phyloP scores from a whole-genome alignment of 2,888 invertebrate genomes.

The Scaptomyza polygonia region DNA sequence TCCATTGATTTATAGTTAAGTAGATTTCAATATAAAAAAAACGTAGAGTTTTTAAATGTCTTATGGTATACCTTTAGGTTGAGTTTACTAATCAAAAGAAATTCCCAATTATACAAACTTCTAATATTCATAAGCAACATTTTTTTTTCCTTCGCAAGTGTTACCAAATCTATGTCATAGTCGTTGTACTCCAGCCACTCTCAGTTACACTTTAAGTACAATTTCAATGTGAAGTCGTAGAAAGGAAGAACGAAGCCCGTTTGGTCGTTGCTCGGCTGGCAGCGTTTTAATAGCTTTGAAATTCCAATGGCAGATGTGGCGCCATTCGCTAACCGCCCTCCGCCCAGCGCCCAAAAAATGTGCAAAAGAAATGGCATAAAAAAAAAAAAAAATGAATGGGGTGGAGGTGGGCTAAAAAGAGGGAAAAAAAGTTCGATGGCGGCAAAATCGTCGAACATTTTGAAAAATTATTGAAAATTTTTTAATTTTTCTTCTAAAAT shows the following conservation, averaged over 20 bases:
- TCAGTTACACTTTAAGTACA: conserved; percentile 23
- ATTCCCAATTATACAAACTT: too few species aligned
- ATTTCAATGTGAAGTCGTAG: conserved; percentile 46
- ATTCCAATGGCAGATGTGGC: conserved; percentile 83
- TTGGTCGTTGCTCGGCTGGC: conserved; percentile 82
- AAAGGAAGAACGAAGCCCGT: conserved; percentile 69
- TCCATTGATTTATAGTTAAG: too few species aligned
- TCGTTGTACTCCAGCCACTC: background rate
- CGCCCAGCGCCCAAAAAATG: conserved; percentile 49
- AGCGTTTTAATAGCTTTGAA: conserved; percentile 84
- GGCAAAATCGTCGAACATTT: conserved; percentile 71
- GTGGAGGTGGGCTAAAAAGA: background rate
- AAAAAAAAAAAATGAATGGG: conserved; percentile 26
- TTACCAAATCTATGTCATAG: conserved; percentile 9
- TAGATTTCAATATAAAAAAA: too few species aligned
- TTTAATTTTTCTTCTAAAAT: conserved; percentile 68
- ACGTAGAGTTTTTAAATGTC: too few species aligned
- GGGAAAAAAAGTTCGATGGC: conserved; percentile 19
- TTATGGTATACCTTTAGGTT: too few species aligned
- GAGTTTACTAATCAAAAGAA: too few species aligned
- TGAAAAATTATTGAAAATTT: conserved; percentile 74
- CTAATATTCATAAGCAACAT: background rate
- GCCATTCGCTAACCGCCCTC: conserved; percentile 49
- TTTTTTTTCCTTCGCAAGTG: background rate
- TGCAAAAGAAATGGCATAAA: conserved; percentile 30